phyloP scores from a whole-genome alignment of 2,113 vertebrate species.

The Burhinus oedicnemus region DNA sequence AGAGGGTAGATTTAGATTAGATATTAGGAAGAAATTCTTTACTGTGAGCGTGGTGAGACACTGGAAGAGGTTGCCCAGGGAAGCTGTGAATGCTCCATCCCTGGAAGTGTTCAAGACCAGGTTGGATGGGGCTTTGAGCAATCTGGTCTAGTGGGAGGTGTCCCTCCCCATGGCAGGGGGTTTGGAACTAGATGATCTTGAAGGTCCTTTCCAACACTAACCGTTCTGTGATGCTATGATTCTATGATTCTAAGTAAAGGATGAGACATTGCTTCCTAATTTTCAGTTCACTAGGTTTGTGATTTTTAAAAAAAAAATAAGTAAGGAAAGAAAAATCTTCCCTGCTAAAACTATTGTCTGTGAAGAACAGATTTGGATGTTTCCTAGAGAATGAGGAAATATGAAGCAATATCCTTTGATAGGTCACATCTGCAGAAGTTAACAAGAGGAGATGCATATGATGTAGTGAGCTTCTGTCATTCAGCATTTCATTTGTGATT shows the following conservation, averaged over 20 bases:
- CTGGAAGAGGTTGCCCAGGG: not conserved
- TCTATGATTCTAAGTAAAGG: not conserved
- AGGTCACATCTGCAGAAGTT: conserved; percentile 15
- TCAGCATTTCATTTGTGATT: not conserved
- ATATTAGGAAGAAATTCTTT: not conserved
- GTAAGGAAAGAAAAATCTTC: not conserved
- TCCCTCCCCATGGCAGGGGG: not conserved
- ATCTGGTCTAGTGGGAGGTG: not conserved
- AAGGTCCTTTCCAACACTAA: not conserved
- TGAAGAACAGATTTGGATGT: not conserved
- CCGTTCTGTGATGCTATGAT: not conserved
- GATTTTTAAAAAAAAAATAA: not conserved
- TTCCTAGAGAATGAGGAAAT: not conserved
- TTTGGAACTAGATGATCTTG: not conserved
- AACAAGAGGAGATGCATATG: not conserved
- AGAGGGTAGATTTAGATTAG: not conserved
- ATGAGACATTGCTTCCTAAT: not conserved
- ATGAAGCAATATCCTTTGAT: not conserved
- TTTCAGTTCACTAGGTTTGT: not conserved
- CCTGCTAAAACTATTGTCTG: not conserved
- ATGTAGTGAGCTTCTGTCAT: not conserved
- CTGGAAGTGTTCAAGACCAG: not conserved
- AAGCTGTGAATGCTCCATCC: not conserved
- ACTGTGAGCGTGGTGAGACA: too few relatives aligned
- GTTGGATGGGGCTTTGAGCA: not conserved